phyloP scores from a whole-genome alignment of 2,113 vertebrate genomes.

The Pithys albifrons region DNA sequence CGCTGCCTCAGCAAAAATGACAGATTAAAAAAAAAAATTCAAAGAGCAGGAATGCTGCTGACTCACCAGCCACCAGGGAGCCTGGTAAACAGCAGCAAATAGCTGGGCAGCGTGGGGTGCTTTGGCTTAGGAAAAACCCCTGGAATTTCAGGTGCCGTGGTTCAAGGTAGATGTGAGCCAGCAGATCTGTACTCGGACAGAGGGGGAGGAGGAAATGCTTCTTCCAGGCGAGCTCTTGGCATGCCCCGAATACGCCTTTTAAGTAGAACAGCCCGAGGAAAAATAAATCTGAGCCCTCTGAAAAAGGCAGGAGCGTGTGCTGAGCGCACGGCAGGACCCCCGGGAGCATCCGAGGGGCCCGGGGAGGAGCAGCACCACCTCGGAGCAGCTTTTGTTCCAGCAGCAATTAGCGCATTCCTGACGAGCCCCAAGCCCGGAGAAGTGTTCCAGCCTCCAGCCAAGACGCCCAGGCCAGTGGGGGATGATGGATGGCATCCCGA shows the following conservation, averaged over 20 bases:
- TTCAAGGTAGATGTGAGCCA: neutral
- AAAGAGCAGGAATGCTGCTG: neutral
- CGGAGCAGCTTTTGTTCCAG: conserved; percentile 70
- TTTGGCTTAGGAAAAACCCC: neutral
- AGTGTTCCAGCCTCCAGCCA: conserved; percentile 65
- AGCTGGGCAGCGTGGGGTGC: neutral
- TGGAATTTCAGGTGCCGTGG: neutral
- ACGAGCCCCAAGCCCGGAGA: conserved; percentile 45
- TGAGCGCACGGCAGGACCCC: neutral
- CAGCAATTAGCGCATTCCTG: conserved; percentile 70
- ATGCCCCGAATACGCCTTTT: neutral
- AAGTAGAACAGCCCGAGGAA: neutral
- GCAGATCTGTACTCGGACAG: neutral
- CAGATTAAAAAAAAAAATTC: neutral
- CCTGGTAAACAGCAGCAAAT: neutral
- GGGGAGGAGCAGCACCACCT: conserved; percentile 26
- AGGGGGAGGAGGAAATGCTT: neutral
- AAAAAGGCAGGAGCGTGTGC: neutral
- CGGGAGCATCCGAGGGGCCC: neutral
- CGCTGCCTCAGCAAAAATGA: neutral
- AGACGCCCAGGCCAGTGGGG: conserved; percentile 15
- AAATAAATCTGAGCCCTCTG: neutral
- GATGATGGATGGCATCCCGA: conserved; percentile 7
- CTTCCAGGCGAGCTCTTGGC: neutral
- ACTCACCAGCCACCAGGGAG: neutral